These are phyloP conservation scores for Pluvialis apricaria DNA, from an alignment of 2,113 vertebrate species.

Conservation along the genomic window DNA sequence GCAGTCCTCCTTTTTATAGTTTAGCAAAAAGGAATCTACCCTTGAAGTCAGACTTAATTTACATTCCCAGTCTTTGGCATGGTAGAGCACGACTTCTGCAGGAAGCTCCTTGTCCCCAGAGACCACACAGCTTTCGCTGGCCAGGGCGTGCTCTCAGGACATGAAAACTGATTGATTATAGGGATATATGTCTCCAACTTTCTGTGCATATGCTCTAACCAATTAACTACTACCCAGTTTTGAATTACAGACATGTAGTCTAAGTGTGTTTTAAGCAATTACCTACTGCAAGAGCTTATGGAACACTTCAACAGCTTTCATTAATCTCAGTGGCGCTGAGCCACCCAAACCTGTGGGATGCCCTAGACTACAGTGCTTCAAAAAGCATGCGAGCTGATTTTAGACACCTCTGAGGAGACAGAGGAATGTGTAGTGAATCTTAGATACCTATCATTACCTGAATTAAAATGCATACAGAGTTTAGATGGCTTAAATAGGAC, in stretches of 20 bases:
- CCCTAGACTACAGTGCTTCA: background rate
- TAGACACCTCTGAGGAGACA: background rate
- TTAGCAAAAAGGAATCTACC: background rate
- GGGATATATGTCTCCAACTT: background rate
- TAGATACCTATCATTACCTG: background rate
- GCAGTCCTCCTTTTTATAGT: background rate
- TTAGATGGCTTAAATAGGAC: background rate
- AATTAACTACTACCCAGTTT: background rate
- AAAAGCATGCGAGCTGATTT: background rate
- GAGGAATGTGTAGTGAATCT: background rate
- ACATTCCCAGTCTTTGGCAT: background rate
- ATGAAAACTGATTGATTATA: background rate
- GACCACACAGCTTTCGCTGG: background rate
- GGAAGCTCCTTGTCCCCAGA: background rate
- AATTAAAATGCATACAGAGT: background rate
- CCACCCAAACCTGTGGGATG: background rate
- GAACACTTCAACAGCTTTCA: background rate
- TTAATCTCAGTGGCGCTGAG: background rate
- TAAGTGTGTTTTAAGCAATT: background rate
- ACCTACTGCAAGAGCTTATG: background rate
- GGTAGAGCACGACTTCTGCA: background rate
- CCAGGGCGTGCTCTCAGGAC: background rate
- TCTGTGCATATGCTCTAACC: background rate
- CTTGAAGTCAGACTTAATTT: background rate
- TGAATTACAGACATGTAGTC: background rate